Base-by-base conservation (phyloP, 2,113 vertebrate species). In the Peromyscus maniculatus region DNA sequence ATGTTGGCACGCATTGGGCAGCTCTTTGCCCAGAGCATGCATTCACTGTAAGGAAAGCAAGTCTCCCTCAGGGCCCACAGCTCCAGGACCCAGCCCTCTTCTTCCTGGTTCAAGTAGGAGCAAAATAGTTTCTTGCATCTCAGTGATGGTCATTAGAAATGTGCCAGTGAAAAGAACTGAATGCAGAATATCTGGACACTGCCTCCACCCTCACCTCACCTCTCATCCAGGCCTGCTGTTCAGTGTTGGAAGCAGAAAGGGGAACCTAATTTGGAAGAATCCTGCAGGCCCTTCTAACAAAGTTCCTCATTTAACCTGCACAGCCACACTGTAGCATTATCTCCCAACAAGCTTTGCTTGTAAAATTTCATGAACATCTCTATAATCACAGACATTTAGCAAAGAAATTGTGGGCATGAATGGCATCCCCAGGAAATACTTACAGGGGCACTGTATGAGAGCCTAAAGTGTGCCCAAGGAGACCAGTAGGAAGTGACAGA, bases 341-440 rank as follows among this genome's bases (percentile, higher is more conserved):
- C 71, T 43, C 52, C 26, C 22, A 11, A 49, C 75, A 91, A 83
- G 52, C 82, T 26, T 8, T 16, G 15, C 6, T 26, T 64, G 84
- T 33, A 96, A 98, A 96, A 94, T 92, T 95, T 52, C 97, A 94
- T 91, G 94, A 97, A 98, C 94, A 92, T 96, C n/a, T 94, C 89
- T 79, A 86, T 79, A 22, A 46, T 43, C 28, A 52, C 96, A 91
- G 96, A 57, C 95, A 88, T 93, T 91, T 94, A 90, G 55, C 80
- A 77, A 95, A 96, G 95, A 77, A 96, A 67, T 96, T 97, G 83
- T 93, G 94, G 97, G 92, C 87, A 91, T 89, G 91, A 97, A 97
- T 21, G 91, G 91, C 33, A n/a, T 96, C 96, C 91, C 83, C 49
- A 64, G 28, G 9, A n/a, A 74, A 79, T 33, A 57, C 28, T n/a